Evolutionary conservation across 2,113 vertebrate species (phyloP).

Genomic region (Helogale parvula): DNA sequence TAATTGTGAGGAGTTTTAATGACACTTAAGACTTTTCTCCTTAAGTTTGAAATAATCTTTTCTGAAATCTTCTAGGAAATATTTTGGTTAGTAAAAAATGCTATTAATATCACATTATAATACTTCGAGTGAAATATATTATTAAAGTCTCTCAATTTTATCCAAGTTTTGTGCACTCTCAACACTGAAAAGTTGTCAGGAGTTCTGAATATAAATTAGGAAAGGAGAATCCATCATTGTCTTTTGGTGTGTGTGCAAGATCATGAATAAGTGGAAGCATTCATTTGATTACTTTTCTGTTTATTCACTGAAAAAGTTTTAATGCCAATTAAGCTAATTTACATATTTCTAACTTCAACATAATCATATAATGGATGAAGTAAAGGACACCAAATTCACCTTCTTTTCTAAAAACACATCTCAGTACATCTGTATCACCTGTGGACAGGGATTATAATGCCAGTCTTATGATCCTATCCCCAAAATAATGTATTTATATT

Average conservation of each 20-base stretch:
- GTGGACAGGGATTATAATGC: neutral
- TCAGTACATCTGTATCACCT: neutral
- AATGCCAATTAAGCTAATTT: neutral
- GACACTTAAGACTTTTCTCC: neutral
- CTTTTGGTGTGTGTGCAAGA: neutral
- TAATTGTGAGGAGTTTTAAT: neutral
- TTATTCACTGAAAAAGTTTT: neutral
- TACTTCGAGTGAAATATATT: conserved; percentile 10
- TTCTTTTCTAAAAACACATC: neutral
- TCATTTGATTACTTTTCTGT: neutral
- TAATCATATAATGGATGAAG: neutral
- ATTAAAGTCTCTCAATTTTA: neutral
- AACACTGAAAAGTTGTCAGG: neutral
- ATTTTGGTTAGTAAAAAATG: conserved; percentile 49
- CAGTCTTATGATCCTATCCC: neutral
- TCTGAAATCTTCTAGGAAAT: neutral
- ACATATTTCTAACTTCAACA: neutral
- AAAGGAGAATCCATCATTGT: neutral
- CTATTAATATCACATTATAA: neutral
- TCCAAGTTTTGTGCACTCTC: neutral
- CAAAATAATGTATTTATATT: neutral
- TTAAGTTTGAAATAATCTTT: conserved; percentile 24
- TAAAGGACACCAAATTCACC: neutral
- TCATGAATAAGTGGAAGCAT: neutral
- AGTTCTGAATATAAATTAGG: neutral